Base-by-base conservation (phyloP, 92 coral and sea anemone species). In the Nematostella vectensis region DNA sequence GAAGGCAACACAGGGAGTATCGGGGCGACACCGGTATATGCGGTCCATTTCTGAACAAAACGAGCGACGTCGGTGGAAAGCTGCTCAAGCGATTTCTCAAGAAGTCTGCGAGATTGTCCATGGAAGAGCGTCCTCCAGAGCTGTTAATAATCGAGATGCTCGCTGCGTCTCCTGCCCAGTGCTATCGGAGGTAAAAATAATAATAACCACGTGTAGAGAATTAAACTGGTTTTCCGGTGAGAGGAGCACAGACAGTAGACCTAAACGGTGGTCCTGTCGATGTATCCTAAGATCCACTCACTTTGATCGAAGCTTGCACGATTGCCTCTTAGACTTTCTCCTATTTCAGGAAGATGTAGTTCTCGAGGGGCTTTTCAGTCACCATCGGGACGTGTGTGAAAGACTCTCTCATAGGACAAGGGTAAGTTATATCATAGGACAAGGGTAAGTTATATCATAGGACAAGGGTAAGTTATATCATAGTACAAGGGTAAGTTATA, bases 331-430 rank as follows among this genome's bases (percentile, higher is more conserved):
- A n/a, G n/a, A n/a, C n/a, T n/a, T 48, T 10, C 31, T 23, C 25
- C 39, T 27, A 11, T 19, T 19, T 59, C 47, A 83, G 95, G 95
- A 85, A 11, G 95, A 85, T 45, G 57, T 80, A 1, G 49, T 80
- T 25, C 74, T 85, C 8, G 95, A 85, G 48, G 71, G 65, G 22
- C 50, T 85, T 57, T 62, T 50, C 48, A 80, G 84, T 29, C 84
- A 85, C 31, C 95, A 85, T 25, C 77, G 63, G 28, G 95, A 85
- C 48, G 74, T 85, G 30, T 75, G 78, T 52, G 77, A 79, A 55
- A 63, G 75, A 31, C 83, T 85, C n/a, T 63, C 78, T 0, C 73
- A 63, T 54, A 55, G 94, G 17, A 66, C 80, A n/a, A 78, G 87
- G 94, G 94, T 84, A 74, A 56, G 77, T 20, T 1, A 8, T 1